Evolutionary conservation across 1,140 invertebrate species (phyloP).

Genomic region (Muscidifurax raptorellus): DNA sequence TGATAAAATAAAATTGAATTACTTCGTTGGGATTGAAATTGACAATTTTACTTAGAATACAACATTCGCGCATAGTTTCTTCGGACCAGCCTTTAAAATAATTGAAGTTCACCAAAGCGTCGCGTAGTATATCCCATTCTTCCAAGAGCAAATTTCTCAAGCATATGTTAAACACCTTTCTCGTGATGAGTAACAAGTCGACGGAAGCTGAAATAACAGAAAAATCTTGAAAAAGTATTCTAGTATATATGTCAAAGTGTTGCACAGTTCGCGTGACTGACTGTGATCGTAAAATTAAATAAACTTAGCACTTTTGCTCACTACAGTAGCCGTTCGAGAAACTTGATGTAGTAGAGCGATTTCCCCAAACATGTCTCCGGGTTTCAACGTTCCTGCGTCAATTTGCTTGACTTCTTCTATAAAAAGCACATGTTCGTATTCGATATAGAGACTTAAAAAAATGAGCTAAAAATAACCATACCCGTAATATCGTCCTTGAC

Average conservation of each 20-base stretch:
- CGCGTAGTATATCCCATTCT: conserved; percentile 78
- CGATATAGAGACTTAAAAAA: background rate
- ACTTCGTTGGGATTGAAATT: conserved; percentile 77
- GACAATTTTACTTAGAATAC: conserved; percentile 79
- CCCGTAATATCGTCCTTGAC: conserved; percentile 74
- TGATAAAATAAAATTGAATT: conserved; percentile 44
- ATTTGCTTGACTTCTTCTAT: conserved; percentile 57
- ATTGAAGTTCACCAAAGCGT: conserved; percentile 78
- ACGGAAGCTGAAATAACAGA: conserved; percentile 69
- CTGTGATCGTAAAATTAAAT: conserved; percentile 9
- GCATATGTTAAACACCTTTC: conserved; percentile 78
- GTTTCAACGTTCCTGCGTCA: conserved; percentile 59
- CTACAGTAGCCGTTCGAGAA: conserved; percentile 76
- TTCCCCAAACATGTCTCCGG: conserved; percentile 80
- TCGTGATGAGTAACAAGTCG: conserved; percentile 76
- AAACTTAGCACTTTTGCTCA: conserved; percentile 72
- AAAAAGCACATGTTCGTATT: background rate
- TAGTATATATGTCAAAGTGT: background rate
- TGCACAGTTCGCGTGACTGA: background rate
- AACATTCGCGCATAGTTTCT: conserved; percentile 77
- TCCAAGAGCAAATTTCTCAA: conserved; percentile 76
- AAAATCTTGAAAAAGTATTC: conserved; percentile 3
- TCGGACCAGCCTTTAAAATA: conserved; percentile 80
- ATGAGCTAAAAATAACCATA: conserved; percentile 33
- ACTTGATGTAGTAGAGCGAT: conserved; percentile 79